Evolutionary conservation across 2,888 invertebrate genomes (phyloP).

Genomic region (Amiota mariae): DNA sequence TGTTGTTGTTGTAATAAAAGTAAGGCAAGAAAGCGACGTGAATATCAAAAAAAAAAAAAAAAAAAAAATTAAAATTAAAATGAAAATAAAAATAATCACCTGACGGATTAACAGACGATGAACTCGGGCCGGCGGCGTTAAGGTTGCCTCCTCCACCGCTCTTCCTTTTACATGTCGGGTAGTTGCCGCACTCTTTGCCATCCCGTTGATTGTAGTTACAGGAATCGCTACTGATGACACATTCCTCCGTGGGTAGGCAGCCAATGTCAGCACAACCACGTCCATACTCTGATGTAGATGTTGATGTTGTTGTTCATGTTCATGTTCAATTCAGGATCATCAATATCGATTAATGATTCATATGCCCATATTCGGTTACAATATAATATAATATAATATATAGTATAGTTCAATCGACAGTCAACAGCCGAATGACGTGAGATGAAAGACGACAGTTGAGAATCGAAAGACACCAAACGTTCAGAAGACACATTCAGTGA

Average conservation of each 20-base stretch:
- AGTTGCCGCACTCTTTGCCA: conserved; percentile 78
- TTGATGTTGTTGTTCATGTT: not conserved
- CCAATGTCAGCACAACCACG: conserved; percentile 86
- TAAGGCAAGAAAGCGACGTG: conserved; percentile 5
- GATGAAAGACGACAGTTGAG: no score
- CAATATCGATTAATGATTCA: no score
- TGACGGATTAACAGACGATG: conserved; percentile 70
- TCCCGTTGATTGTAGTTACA: conserved; percentile 78
- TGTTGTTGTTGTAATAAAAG: conserved; percentile 1
- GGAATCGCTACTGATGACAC: conserved; percentile 80
- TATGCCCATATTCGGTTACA: no score
- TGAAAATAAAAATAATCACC: conserved; percentile 67
- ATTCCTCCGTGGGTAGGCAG: conserved; percentile 81
- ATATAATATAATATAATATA: no score
- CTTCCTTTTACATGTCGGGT: conserved; percentile 80
- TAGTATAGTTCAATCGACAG: no score
- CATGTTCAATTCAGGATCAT: not conserved
- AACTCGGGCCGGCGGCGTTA: conserved; percentile 46
- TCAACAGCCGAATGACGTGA: no score
- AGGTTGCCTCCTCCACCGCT: conserved; percentile 48
- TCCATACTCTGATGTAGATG: conserved; percentile 81
- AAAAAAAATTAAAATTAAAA: conserved; percentile 38
- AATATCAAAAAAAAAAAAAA: conserved; percentile 30
- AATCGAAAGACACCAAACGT: no score
- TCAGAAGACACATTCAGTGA: no score